phyloP scores from a whole-genome alignment of 2,888 invertebrate species.

The Cephus runcator region DNA sequence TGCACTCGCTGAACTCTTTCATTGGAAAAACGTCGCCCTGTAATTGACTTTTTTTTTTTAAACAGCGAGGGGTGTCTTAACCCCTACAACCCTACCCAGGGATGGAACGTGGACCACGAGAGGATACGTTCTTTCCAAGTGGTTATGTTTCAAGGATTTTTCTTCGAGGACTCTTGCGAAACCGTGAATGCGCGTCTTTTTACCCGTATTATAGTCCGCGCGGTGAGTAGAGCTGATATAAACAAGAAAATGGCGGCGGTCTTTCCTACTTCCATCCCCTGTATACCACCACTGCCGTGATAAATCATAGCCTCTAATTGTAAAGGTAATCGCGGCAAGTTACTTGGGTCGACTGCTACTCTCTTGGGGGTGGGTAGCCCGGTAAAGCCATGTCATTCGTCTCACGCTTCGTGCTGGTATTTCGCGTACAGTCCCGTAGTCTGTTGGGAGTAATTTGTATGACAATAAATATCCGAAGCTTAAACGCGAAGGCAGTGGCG shows the following conservation, averaged over 20 bases:
- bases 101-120: background rate
- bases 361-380: constrained; percentile 6
- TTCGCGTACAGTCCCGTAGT: constrained; percentile 12
- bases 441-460: constrained; percentile 39
- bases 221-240: background rate
- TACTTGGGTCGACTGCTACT: constrained; percentile 7
- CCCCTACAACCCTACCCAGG: background rate
- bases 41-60: constrained; percentile 40
- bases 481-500: constrained; percentile 38
- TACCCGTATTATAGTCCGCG: background rate
- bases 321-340: constrained; percentile 17
- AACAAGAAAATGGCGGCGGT: background rate
- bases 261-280: background rate
- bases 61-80: background rate
- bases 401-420: constrained; percentile 18
- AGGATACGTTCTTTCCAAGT: constrained; percentile 10
- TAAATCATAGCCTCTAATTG: constrained; percentile 18
- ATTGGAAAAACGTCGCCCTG: constrained; percentile 51
- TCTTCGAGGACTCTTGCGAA: background rate
- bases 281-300: background rate
- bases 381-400: constrained; percentile 28
- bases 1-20: constrained; percentile 35
- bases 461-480: constrained; percentile 37
- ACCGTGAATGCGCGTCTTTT: background rate
- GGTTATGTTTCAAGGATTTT: background rate